phyloP scores from a whole-genome alignment of 2,113 vertebrate species.

The Scomber japonicus region DNA sequence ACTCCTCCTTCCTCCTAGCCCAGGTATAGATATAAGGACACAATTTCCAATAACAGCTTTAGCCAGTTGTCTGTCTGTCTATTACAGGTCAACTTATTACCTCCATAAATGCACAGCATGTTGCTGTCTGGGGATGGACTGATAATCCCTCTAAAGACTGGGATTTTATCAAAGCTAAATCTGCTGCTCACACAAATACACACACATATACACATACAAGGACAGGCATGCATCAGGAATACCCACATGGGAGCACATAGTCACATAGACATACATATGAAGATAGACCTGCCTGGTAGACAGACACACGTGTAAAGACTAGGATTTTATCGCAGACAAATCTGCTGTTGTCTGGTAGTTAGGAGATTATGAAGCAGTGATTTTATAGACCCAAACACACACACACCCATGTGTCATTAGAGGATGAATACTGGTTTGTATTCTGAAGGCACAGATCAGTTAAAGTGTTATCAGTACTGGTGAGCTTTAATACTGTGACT shows the following conservation, averaged over 20 bases:
- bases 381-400: constrained; percentile 65
- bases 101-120: constrained; percentile 81
- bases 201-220: constrained; percentile 22
- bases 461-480: constrained; percentile 34
- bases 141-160: constrained; percentile 79
- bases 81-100: constrained; percentile 78
- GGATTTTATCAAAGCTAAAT: constrained; percentile 80
- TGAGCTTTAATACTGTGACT: constrained; percentile 44
- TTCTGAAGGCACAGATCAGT: constrained; percentile 17
- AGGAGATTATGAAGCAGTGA: constrained; percentile 71
- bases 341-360: constrained; percentile 79
- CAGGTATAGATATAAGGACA: constrained; percentile 53
- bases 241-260: constrained; percentile 18
- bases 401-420: constrained; percentile 52
- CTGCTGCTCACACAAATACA: constrained; percentile 61
- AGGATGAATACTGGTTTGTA: constrained; percentile 46
- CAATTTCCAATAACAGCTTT: constrained; percentile 63
- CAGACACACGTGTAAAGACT: constrained; percentile 60
- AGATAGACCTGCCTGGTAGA: constrained; percentile 32
- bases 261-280: constrained; percentile 43
- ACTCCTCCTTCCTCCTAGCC: constrained; percentile 18
- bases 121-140: constrained; percentile 76
- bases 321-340: constrained; percentile 79
- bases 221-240: constrained; percentile 36
- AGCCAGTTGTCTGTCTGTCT: constrained; percentile 69